A percentile compares a stretch with the other conserved stretches of the same genome.
Evolutionary conservation across 2,797 vertebrate species (phyloP).

Genomic region (Capromys pilorides): DNA sequence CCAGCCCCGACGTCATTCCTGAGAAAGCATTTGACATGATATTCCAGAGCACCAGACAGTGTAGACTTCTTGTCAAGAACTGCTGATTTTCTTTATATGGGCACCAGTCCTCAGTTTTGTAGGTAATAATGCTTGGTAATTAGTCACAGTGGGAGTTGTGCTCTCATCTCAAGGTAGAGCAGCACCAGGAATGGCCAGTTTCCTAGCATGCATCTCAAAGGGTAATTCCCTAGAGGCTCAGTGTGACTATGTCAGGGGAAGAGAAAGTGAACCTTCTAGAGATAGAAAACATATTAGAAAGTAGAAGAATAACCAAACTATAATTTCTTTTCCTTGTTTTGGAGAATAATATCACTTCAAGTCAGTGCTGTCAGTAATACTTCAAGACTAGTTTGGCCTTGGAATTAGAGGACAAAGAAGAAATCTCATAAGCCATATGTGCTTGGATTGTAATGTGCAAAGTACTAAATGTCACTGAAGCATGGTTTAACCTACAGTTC

Average conservation of each 20-base stretch:
- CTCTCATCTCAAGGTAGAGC: background rate
- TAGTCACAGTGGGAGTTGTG: conserved; percentile 57
- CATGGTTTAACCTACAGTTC: background rate
- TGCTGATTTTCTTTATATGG: conserved; percentile 49
- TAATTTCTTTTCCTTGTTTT: background rate
- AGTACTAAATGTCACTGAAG: background rate
- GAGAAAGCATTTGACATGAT: conserved; percentile 42
- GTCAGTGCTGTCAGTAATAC: background rate
- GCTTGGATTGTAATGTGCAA: conserved; percentile 20
- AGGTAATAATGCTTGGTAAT: conserved; percentile 58
- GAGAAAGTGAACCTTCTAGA: background rate
- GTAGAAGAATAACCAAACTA: background rate
- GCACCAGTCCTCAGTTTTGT: conserved; percentile 35
- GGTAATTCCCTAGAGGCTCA: background rate
- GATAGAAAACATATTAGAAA: background rate
- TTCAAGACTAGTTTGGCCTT: background rate
- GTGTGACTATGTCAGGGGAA: background rate
- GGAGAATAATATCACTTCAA: background rate
- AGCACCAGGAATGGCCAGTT: background rate
- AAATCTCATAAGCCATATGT: background rate
- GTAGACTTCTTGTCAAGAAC: conserved; percentile 55
- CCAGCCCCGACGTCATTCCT: conserved; percentile 13
- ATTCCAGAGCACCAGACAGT: conserved; percentile 46
- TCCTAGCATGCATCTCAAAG: background rate
- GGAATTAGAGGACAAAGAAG: background rate